Percentiles rank a stretch among this genome's conserved stretches.
These are phyloP conservation scores for Fistularia tabacaria DNA, from an alignment of 2,797 vertebrate species.

Conservation along the genomic window DNA sequence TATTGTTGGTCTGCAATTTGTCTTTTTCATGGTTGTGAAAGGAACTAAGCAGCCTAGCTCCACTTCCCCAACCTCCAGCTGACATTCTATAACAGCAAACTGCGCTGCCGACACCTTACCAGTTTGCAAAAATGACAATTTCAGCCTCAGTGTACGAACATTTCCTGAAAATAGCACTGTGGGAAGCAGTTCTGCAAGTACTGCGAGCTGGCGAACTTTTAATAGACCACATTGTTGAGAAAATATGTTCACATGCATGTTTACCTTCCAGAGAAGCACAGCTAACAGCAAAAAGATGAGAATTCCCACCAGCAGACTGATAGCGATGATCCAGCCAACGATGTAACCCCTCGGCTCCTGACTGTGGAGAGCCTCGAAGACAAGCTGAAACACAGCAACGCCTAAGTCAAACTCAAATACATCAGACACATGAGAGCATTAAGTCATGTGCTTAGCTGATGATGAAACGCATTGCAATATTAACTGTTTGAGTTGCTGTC, in stretches of 20 bases:
- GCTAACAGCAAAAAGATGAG: slow-evolving; percentile 97
- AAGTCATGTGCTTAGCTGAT: slow-evolving; percentile 37
- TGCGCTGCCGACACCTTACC: no score
- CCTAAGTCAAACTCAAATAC: slow-evolving; percentile 7
- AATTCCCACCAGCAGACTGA: slow-evolving; percentile 96
- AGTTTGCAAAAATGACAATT: not conserved
- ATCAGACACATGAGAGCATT: slow-evolving; percentile 19
- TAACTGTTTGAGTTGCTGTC: not conserved
- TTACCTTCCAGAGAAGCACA: slow-evolving; percentile 99
- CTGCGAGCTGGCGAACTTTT: no score
- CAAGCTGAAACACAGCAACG: slow-evolving; percentile 80
- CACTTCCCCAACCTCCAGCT: slow-evolving; percentile 36
- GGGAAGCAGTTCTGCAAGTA: not conserved
- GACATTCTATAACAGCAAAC: slow-evolving; percentile 20
- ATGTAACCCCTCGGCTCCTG: slow-evolving; percentile 96
- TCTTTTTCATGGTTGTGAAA: slow-evolving; percentile 49
- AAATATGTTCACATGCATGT: slow-evolving; percentile 13
- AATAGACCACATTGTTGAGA: no score
- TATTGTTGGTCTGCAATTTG: slow-evolving; percentile 55
- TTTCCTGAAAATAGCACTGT: no score
- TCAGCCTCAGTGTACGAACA: no score
- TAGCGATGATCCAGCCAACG: slow-evolving; percentile 99
- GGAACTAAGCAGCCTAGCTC: slow-evolving; percentile 20
- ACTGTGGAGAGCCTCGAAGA: slow-evolving; percentile 98
- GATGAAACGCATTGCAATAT: slow-evolving; percentile 46